A percentile compares a stretch with the other conserved stretches of the same genome.
phyloP scores from a whole-genome alignment of 64 coral and sea anemone genomes.

The Hydrozoanthus tunicans region DNA sequence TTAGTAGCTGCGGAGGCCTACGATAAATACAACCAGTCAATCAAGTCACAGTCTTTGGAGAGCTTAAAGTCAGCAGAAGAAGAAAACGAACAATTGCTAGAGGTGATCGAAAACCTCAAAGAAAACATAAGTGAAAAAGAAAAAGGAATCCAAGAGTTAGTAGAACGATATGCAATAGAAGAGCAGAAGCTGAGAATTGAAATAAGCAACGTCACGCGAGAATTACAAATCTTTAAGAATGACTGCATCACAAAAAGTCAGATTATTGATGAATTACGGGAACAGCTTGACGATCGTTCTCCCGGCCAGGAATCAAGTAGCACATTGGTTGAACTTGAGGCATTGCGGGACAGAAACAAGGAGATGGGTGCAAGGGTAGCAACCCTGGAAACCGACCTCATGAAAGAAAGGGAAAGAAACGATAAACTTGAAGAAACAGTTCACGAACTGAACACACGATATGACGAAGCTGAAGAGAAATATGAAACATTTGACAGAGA shows the following conservation, averaged over 20 bases:
- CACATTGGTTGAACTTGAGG: slow-evolving; percentile 26
- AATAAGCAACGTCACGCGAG: slow-evolving; percentile 51
- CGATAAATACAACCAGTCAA: slow-evolving; percentile 76
- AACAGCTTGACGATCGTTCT: slow-evolving; percentile 56
- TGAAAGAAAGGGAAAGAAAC: slow-evolving; percentile 57
- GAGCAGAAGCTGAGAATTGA: slow-evolving; percentile 81
- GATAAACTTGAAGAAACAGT: slow-evolving; percentile 69
- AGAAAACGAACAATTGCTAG: slow-evolving; percentile 76
- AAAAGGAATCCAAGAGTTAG: slow-evolving; percentile 78
- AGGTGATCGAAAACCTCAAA: slow-evolving; percentile 75
- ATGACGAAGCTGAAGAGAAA: slow-evolving; percentile 50
- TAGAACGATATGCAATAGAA: slow-evolving; percentile 78
- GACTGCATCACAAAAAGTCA: slow-evolving; percentile 80
- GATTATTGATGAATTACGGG: slow-evolving; percentile 76
- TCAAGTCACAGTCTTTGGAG: slow-evolving; percentile 82
- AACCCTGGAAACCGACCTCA: slow-evolving; percentile 49
- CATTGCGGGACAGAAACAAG: slow-evolving; percentile 50
- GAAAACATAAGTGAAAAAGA: slow-evolving; percentile 83
- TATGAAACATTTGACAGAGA: slow-evolving; percentile 60
- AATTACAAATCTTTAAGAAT: slow-evolving; percentile 75
- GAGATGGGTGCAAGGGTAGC: slow-evolving; percentile 51
- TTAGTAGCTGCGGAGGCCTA: slow-evolving; percentile 62
- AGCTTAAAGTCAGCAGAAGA: slow-evolving; percentile 72
- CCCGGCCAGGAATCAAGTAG: neutral
- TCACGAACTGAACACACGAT: slow-evolving; percentile 60